A percentile compares a stretch with the other conserved stretches of the same genome.
Evolutionary conservation across 2,888 invertebrate genomes (phyloP).

Genomic region (Nowickia ferox): DNA sequence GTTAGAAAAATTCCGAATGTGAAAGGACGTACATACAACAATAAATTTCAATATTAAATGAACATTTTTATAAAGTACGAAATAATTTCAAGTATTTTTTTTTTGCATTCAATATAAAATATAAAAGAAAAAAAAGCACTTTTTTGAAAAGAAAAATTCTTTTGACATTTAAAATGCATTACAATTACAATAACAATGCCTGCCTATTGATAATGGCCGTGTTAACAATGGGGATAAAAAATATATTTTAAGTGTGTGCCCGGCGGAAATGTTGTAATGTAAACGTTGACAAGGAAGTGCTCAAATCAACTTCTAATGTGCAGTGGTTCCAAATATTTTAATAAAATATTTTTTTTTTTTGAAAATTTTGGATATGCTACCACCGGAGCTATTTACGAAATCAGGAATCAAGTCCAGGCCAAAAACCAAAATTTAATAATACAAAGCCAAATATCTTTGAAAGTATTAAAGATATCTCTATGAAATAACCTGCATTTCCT

Average conservation of each 20-base stretch:
- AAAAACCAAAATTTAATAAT: no score
- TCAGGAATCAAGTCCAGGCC: no score
- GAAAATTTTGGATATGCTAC: no score
- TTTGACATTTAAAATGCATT: conserved; percentile 82
- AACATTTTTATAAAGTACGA: conserved; percentile 73
- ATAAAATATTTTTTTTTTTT: no score
- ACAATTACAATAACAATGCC: conserved; percentile 79
- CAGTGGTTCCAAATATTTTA: no score
- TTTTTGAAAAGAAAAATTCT: conserved; percentile 71
- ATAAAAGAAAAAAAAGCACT: conserved; percentile 26
- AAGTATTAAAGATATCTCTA: no score
- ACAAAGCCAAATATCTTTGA: no score
- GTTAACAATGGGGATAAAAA: conserved; percentile 67
- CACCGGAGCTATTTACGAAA: no score
- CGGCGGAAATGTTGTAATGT: not conserved
- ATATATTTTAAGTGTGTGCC: conserved; percentile 52
- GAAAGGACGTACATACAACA: conserved; percentile 37
- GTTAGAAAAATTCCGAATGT: conserved; percentile 21
- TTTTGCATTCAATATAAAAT: conserved; percentile 17
- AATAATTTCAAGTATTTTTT: conserved; percentile 63
- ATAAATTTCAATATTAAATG: conserved; percentile 72
- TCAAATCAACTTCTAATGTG: no score
- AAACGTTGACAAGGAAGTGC: not conserved
- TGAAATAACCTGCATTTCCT: no score
- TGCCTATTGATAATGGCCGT: conserved; percentile 74